Evolutionary conservation across 2,113 vertebrate genomes (phyloP), one percentile per base, ranked within the genome.

Genomic region (Sciurus niger): DNA sequence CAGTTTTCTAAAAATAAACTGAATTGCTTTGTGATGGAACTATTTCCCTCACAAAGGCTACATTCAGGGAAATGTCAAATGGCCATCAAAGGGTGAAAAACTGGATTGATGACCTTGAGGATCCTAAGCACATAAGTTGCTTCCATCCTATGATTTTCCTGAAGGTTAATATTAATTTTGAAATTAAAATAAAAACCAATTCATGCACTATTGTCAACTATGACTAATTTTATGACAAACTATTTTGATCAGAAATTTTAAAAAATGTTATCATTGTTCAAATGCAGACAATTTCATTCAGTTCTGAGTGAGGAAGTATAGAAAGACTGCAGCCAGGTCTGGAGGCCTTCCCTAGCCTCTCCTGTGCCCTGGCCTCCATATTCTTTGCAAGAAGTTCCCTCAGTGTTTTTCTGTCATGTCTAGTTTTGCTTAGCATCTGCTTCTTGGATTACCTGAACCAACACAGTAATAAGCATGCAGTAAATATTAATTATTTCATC

Each of bases 231-330:
- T 72, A 85, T 68, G 28, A 5, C 17, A 78, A 63, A 32, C 4
- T 89, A 12, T 77, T 90, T 73, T 70, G 48, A 85, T 92, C 16
- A 60, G 24, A 80, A 93, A 87, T 91, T 40, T 40, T 8, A 48
- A 48, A 84, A 92, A 89, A 73, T 76, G 80, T 48, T 65, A 86
- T 58, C 89, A 12, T 77, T 94, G 37, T 78, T 17, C 55, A 93
- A 89, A 78, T 4, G 40, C 77, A 94, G 70, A 16, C 28, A 82
- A 48, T 48, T 93, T 46, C 24, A 51, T 80, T 80, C 1, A 43
- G 10, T 37, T 96, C 8, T 60, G 68, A 46, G 12, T 70, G n/a
- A 92, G 74, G 32, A 85, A 73, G 1, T 11, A 32, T 48, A 28
- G 65, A 46, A 17, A 88, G 34, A 25, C 13, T n/a, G 2, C 68